phyloP scores from a whole-genome alignment of 2,797 vertebrate species.

The Neosilurus hyrtlii region DNA sequence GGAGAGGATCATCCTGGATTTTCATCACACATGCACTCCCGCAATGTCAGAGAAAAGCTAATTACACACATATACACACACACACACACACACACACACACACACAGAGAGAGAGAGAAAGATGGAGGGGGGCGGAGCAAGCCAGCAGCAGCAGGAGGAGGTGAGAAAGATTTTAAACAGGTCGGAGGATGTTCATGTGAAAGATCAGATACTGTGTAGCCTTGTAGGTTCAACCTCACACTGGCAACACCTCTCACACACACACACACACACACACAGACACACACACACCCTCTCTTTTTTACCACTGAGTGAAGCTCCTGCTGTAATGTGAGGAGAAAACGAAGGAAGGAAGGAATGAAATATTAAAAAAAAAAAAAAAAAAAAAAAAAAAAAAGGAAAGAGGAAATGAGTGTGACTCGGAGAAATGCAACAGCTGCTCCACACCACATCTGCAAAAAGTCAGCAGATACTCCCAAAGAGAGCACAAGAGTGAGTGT shows the following conservation, averaged over 20 bases:
- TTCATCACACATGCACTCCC: constrained; percentile 57
- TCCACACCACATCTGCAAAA: constrained; percentile 77
- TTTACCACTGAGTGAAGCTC: background rate
- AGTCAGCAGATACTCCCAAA: constrained; percentile 45
- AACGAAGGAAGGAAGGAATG: background rate
- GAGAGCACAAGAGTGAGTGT: constrained; percentile 34
- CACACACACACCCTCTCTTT: constrained; percentile 15
- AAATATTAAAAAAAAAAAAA: background rate
- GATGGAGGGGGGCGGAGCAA: background rate
- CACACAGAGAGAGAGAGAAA: constrained; percentile 26
- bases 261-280: constrained; percentile 20
- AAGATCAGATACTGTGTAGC: background rate
- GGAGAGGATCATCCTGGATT: constrained; percentile 73
- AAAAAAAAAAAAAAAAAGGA: background rate
- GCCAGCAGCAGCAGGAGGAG: background rate
- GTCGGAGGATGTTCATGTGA: background rate
- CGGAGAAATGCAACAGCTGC: constrained; percentile 71
- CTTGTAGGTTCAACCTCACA: background rate
- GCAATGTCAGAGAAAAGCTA: constrained; percentile 40
- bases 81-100: constrained; percentile 39
- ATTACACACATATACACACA: constrained; percentile 45
- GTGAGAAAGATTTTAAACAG: constrained; percentile 7
- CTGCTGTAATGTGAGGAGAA: constrained; percentile 17
- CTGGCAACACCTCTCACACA: constrained; percentile 14
- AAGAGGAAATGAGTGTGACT: constrained; percentile 38